These are phyloP conservation scores for Limulus polyphemus DNA, from an alignment of 2,888 invertebrate genomes.

Conservation along the genomic window DNA sequence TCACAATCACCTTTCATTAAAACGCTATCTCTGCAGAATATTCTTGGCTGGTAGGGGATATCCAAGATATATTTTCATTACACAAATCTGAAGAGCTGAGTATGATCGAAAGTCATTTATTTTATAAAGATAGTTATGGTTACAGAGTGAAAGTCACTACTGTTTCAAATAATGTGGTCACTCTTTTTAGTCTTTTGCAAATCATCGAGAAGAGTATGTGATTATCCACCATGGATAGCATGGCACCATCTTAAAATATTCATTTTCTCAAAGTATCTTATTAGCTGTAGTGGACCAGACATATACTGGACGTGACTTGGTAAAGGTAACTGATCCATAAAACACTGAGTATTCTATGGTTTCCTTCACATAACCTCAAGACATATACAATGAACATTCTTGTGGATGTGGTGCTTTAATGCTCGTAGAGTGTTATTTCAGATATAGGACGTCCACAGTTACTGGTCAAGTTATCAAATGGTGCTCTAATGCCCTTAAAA, in stretches of 20 bases:
- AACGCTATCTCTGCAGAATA: slow-evolving; percentile 10
- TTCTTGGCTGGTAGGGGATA: slow-evolving; percentile 12
- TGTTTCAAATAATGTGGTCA: slow-evolving; percentile 4
- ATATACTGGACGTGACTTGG: background rate
- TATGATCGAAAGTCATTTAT: slow-evolving; percentile 11
- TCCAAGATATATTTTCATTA: background rate
- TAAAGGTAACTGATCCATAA: slow-evolving; percentile 8
- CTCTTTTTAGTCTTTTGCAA: slow-evolving; percentile 2
- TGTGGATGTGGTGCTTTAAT: slow-evolving; percentile 14
- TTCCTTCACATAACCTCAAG: slow-evolving; percentile 12
- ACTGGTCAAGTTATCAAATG: background rate
- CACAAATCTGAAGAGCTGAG: slow-evolving; percentile 11
- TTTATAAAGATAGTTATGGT: slow-evolving; percentile 16
- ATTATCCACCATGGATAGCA: slow-evolving; percentile 9
- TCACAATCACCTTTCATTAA: slow-evolving; percentile 1
- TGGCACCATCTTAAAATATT: slow-evolving; percentile 15
- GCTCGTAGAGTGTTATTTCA: slow-evolving; percentile 5
- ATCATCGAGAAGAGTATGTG: slow-evolving; percentile 6
- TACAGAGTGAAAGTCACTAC: slow-evolving; percentile 12
- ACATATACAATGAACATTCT: slow-evolving; percentile 10
- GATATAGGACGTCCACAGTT: slow-evolving; percentile 1
- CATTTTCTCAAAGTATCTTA: slow-evolving; percentile 7
- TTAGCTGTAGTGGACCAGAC: slow-evolving; percentile 7
- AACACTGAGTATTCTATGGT: slow-evolving; percentile 11
- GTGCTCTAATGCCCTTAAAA: too few relatives aligned